Conservation (phyloP, 2,888 invertebrate species). For the Chrysolina haemoptera region DNA sequence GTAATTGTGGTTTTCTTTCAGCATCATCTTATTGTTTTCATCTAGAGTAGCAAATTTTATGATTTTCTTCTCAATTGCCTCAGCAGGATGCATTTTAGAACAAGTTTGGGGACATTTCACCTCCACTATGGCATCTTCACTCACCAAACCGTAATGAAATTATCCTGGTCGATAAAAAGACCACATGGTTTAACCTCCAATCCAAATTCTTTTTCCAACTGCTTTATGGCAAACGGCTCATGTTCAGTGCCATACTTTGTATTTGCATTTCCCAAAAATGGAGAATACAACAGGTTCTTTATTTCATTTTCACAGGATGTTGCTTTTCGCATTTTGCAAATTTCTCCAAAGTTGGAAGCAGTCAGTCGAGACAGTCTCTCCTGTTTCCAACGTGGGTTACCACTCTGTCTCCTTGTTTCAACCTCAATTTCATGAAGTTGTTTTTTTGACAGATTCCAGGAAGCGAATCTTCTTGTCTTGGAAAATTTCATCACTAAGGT, state of each 20-base stretch:
- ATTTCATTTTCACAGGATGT: not conserved
- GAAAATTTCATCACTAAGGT: not conserved
- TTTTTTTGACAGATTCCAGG: slow-evolving; percentile 14
- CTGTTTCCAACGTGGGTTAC: slow-evolving; percentile 25
- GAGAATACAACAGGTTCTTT: slow-evolving; percentile 7
- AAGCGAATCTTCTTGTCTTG: slow-evolving; percentile 10
- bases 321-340: no score
- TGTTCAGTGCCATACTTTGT: slow-evolving; percentile 16
- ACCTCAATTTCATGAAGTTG: not conserved
- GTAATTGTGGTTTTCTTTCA: no score
- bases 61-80: no score
- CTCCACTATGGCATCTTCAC: no score
- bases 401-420: slow-evolving; percentile 15
- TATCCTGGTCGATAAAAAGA: no score
- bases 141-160: no score
- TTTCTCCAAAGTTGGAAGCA: slow-evolving; percentile 18
- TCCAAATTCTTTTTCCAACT: not conserved
- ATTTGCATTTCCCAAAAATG: slow-evolving; percentile 9
- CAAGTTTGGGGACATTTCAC: no score
- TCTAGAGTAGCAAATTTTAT: no score
- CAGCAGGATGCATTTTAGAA: no score
- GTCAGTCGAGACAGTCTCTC: slow-evolving; percentile 9
- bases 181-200: no score
- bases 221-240: slow-evolving; percentile 5
- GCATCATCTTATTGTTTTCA: no score